Evolutionary conservation across 92 coral and sea anemone genomes (phyloP).

Genomic region (Meandrina meandrites): DNA sequence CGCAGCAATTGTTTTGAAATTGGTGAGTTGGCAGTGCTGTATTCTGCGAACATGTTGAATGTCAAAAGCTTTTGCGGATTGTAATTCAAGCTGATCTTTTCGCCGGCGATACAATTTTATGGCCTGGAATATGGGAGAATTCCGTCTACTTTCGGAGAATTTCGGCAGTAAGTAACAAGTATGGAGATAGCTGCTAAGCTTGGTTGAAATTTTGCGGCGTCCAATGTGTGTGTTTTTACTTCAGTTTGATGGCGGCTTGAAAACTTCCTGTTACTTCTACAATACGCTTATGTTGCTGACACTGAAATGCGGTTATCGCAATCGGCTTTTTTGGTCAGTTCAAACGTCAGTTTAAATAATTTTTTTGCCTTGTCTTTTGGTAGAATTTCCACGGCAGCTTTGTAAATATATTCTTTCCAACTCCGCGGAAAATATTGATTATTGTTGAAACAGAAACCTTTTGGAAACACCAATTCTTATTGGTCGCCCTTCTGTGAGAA

Average conservation of each 20-base stretch:
- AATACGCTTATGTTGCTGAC: not conserved
- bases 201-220: not conserved
- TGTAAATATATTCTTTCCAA: not conserved
- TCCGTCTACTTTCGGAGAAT: slow-evolving; percentile 71
- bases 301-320: not conserved
- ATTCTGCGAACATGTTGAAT: not conserved
- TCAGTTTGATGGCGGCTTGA: not conserved
- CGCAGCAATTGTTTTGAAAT: slow-evolving; percentile 21
- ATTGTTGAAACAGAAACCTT: not conserved
- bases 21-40: slow-evolving; percentile 73
- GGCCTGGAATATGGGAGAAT: slow-evolving; percentile 53
- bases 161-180: slow-evolving; percentile 78
- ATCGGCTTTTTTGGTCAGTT: not conserved
- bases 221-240: not conserved
- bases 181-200: not conserved
- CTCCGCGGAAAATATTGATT: not conserved
- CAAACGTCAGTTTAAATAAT: not conserved
- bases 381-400: not conserved
- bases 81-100: not conserved
- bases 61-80: not conserved
- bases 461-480: not conserved
- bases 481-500: not conserved
- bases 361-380: not conserved
- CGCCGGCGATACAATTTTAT: not conserved
- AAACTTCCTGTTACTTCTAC: not conserved